Conservation (phyloP, 2,888 invertebrate species). For the Bimastos eiseni region DNA sequence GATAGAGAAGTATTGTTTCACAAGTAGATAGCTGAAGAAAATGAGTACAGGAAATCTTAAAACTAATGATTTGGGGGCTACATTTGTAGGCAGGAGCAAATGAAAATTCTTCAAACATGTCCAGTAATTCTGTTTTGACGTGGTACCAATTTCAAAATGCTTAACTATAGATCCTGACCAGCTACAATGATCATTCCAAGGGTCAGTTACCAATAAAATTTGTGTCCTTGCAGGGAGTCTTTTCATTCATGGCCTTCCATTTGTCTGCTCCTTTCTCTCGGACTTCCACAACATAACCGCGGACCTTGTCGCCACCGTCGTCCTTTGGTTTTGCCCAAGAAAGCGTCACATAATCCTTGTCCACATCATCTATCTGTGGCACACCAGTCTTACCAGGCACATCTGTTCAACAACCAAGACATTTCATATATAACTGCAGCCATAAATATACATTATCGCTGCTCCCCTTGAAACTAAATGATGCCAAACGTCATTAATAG, state of each 20-base stretch:
- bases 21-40: not conserved
- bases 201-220: conserved; percentile 60
- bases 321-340: conserved; percentile 86
- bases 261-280: conserved; percentile 63
- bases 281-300: conserved; percentile 76
- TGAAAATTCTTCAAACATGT: not conserved
- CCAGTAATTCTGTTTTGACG: not conserved
- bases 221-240: conserved; percentile 80
- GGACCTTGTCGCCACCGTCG: conserved; percentile 90
- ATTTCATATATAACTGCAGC: not conserved
- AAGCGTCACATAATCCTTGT: conserved; percentile 81
- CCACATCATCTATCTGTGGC: conserved; percentile 88
- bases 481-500: too few relatives aligned
- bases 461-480: too few relatives aligned
- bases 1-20: not conserved
- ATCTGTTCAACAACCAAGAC: conserved; percentile 33
- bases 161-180: not conserved
- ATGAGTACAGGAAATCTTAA: not conserved
- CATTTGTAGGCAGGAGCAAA: not conserved
- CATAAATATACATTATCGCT: too few relatives aligned
- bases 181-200: not conserved
- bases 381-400: conserved; percentile 86
- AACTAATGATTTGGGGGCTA: not conserved
- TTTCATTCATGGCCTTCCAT: conserved; percentile 75
- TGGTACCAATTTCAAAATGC: not conserved